phyloP scores from a whole-genome alignment of 2,113 vertebrate species.

The Siphamia tubifer region DNA sequence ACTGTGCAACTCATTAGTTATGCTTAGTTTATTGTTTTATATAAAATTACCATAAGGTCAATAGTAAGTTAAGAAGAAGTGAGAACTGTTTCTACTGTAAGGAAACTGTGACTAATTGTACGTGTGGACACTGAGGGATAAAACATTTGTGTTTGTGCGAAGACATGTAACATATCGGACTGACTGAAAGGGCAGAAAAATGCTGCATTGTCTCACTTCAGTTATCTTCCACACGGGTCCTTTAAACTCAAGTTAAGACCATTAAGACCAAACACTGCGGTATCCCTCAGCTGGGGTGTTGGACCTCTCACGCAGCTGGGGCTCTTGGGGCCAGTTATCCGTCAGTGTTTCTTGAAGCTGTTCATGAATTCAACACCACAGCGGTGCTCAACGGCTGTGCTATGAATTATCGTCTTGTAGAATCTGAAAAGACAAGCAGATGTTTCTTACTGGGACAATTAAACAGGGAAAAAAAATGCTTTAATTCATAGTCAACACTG shows the following conservation, averaged over 20 bases:
- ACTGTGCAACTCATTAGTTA: too few species aligned
- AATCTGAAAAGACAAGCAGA: slow-evolving; percentile 82
- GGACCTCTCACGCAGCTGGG: slow-evolving; percentile 43
- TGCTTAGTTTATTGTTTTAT: background rate
- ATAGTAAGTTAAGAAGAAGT: background rate
- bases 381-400: slow-evolving; percentile 22
- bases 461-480: background rate
- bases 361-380: slow-evolving; percentile 44
- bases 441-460: slow-evolving; percentile 27
- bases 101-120: background rate
- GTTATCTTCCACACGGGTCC: slow-evolving; percentile 44
- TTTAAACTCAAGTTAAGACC: slow-evolving; percentile 34
- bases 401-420: slow-evolving; percentile 90
- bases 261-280: slow-evolving; percentile 35
- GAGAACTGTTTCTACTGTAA: background rate
- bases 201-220: slow-evolving; percentile 32
- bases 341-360: slow-evolving; percentile 37
- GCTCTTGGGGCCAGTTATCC: slow-evolving; percentile 27
- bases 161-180: slow-evolving; percentile 10
- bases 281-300: slow-evolving; percentile 25
- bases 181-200: slow-evolving; percentile 20
- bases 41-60: background rate
- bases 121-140: slow-evolving; percentile 3
- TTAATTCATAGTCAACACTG: slow-evolving; percentile 9
- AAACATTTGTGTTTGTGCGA: slow-evolving; percentile 10